Conservation (phyloP, 2,888 invertebrate species). For the Andrena marginata region DNA sequence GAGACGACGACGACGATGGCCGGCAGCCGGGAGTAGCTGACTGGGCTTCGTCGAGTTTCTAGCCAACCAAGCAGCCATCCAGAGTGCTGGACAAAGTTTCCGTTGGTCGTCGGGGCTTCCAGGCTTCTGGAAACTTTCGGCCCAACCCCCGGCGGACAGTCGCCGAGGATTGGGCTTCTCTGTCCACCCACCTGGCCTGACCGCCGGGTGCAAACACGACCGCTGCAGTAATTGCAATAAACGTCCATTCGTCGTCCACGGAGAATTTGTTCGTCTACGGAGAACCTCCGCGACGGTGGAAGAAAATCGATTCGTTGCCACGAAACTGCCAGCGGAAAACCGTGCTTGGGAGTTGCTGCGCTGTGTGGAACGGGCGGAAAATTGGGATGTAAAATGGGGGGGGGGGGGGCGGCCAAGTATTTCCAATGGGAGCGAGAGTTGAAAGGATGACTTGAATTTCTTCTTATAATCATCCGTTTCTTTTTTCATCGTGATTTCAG, state of each 20-base stretch:
- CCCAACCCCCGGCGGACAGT: constrained; percentile 68
- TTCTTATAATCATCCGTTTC: not conserved
- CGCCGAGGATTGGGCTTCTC: constrained; percentile 71
- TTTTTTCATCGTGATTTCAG: too few species aligned
- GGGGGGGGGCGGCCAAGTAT: too few species aligned
- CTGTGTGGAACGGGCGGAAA: not conserved
- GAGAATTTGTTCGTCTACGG: constrained; percentile 70
- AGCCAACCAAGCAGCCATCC: constrained; percentile 78
- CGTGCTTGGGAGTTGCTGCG: constrained; percentile 3
- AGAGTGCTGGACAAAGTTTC: constrained; percentile 80
- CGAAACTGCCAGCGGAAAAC: constrained; percentile 7
- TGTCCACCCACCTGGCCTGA: constrained; percentile 70
- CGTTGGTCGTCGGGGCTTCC: constrained; percentile 70
- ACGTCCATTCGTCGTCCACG: constrained; percentile 72
- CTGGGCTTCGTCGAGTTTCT: constrained; percentile 81
- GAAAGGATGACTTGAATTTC: not conserved
- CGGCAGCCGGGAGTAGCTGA: constrained; percentile 73
- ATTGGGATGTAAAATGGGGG: not conserved
- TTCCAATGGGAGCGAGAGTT: not conserved
- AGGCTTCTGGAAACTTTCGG: constrained; percentile 80
- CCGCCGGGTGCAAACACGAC: constrained; percentile 68
- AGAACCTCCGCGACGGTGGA: constrained; percentile 27
- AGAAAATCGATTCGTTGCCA: constrained; percentile 53
- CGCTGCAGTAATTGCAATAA: constrained; percentile 77
- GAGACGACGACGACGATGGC: constrained; percentile 60